phyloP scores from a whole-genome alignment of 2,797 vertebrate genomes.

The Lepus townsendii region DNA sequence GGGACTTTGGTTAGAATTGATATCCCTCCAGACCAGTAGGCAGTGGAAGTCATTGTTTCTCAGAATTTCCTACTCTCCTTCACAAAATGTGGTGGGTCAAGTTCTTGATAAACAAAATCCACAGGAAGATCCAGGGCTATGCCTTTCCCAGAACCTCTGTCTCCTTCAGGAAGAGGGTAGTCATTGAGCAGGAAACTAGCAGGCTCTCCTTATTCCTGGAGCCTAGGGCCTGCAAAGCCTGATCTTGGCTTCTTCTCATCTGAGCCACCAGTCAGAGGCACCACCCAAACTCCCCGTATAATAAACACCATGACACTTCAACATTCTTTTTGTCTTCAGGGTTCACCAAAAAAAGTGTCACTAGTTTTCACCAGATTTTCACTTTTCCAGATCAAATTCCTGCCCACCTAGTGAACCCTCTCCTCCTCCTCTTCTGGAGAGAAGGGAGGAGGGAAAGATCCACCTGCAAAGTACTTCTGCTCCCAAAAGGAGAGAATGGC shows the following conservation, averaged over 20 bases:
- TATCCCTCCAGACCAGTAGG: not conserved
- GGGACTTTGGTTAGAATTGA: not conserved
- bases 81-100: not conserved
- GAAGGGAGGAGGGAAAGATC: not conserved
- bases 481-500: not conserved
- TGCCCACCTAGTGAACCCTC: not conserved
- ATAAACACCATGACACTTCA: not conserved
- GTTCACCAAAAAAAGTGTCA: not conserved
- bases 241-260: not conserved
- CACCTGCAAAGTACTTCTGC: not conserved
- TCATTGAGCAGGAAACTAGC: not conserved
- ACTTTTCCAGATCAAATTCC: constrained; percentile 17
- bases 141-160: not conserved
- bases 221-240: not conserved
- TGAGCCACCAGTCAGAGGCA: not conserved
- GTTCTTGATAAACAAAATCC: constrained; percentile 8
- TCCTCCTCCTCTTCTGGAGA: not conserved
- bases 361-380: not conserved
- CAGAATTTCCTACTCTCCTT: constrained; percentile 1
- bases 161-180: not conserved
- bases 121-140: not conserved
- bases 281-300: not conserved
- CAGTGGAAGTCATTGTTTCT: not conserved
- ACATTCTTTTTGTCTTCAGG: constrained; percentile 17
- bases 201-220: constrained; percentile 7